Evolutionary conservation across 1,140 invertebrate species (phyloP).

Genomic region (Drosophila serrata): DNA sequence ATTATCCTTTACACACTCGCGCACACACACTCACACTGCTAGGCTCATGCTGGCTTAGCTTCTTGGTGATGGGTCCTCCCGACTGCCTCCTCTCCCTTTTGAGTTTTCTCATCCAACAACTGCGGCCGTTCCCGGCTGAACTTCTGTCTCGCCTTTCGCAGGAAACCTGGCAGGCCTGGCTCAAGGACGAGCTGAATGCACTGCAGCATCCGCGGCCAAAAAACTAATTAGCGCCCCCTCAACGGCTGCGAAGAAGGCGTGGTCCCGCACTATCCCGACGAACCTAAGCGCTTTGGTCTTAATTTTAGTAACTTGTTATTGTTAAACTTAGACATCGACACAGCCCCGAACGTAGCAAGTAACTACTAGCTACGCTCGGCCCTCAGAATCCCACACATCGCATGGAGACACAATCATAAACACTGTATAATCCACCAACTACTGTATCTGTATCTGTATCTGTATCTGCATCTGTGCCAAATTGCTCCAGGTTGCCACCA

Average conservation of each 20-base stretch:
- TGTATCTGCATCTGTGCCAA: constrained; percentile 67
- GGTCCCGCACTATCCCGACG: constrained; percentile 52
- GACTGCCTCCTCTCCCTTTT: constrained; percentile 16
- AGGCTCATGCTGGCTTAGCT: constrained; percentile 42
- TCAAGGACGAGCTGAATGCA: constrained; percentile 79
- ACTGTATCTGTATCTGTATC: constrained; percentile 21
- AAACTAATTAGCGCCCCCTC: constrained; percentile 62
- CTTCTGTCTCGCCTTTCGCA: constrained; percentile 64
- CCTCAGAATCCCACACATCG: constrained; percentile 26
- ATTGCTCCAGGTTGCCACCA: constrained; percentile 57
- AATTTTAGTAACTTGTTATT: constrained; percentile 81
- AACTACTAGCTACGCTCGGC: background rate
- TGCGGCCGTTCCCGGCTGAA: constrained; percentile 44
- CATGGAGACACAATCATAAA: constrained; percentile 37
- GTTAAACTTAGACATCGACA: constrained; percentile 70
- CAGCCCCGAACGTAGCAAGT: constrained; percentile 22
- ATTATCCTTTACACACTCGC: constrained; percentile 16
- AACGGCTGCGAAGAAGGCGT: constrained; percentile 38
- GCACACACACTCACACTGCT: constrained; percentile 17
- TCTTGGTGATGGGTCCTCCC: constrained; percentile 65
- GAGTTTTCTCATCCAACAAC: constrained; percentile 33
- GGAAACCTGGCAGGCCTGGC: constrained; percentile 80
- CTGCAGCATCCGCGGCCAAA: constrained; percentile 72
- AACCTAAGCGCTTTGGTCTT: constrained; percentile 67
- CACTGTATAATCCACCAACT: constrained; percentile 49